Evolutionary conservation across 2,888 invertebrate genomes (phyloP).

Genomic region (Phrixothrix hirtus): DNA sequence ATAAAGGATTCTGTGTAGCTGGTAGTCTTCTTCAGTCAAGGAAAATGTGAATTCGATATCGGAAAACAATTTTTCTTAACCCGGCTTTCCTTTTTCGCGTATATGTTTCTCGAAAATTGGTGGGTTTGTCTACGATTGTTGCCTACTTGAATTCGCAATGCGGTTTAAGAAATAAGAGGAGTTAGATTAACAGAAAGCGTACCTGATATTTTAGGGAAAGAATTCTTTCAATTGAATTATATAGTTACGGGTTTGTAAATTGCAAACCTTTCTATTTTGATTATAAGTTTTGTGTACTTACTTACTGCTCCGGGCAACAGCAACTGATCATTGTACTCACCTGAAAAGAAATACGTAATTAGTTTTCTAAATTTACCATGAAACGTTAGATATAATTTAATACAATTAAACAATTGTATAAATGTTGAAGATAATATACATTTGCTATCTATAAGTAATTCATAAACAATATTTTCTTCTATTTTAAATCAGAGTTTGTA

Average conservation of each 20-base stretch:
- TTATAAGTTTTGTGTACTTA: too few relatives aligned
- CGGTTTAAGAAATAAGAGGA: slow-evolving; percentile 22
- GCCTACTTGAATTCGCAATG: slow-evolving; percentile 32
- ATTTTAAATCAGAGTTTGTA: too few relatives aligned
- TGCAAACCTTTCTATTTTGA: too few relatives aligned
- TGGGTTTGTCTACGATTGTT: slow-evolving; percentile 37
- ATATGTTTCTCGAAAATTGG: slow-evolving; percentile 37
- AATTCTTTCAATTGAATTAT: slow-evolving; percentile 4
- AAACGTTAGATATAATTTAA: background rate
- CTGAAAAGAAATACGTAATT: slow-evolving; percentile 20
- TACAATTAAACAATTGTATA: background rate
- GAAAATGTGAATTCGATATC: slow-evolving; percentile 55
- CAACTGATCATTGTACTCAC: slow-evolving; percentile 28
- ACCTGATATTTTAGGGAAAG: slow-evolving; percentile 10
- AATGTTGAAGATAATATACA: background rate
- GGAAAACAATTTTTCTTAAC: slow-evolving; percentile 59
- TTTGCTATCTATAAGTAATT: too few relatives aligned
- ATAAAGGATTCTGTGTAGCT: slow-evolving; percentile 38
- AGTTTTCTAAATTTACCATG: background rate
- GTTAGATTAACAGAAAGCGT: slow-evolving; percentile 18
- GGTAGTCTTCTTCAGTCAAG: slow-evolving; percentile 35
- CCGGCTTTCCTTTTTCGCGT: slow-evolving; percentile 40
- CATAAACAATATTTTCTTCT: too few relatives aligned
- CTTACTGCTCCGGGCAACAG: too few relatives aligned
- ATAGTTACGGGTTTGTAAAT: too few relatives aligned